A percentile compares a stretch with the other conserved stretches of the same genome.
These are phyloP conservation scores for Neomicropteryx cornuta DNA, from an alignment of 1,140 invertebrate genomes.

Conservation along the genomic window DNA sequence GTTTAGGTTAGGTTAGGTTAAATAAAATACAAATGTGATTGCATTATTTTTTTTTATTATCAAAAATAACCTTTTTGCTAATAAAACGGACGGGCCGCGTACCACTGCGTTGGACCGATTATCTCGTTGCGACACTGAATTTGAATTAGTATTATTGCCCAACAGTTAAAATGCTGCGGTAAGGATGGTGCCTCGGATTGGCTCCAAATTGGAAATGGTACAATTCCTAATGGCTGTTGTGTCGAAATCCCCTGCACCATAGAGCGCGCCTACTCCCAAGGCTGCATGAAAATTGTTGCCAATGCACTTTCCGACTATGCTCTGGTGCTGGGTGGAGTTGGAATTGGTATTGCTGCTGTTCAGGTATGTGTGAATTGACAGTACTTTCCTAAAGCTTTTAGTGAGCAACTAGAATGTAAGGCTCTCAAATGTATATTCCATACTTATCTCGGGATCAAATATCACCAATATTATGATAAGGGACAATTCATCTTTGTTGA, in stretches of 20 bases:
- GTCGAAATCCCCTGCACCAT: conserved; percentile 42
- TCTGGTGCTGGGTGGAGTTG: conserved; percentile 61
- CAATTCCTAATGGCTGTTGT: conserved; percentile 60
- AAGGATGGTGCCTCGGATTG: conserved; percentile 58
- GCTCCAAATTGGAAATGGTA: conserved; percentile 42
- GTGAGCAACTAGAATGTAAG: neutral
- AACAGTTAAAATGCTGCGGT: conserved; percentile 70
- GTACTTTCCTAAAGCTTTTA: neutral
- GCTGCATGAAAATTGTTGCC: conserved; percentile 56
- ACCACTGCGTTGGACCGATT: too few relatives aligned
- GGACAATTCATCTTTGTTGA: too few relatives aligned
- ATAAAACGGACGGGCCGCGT: too few relatives aligned
- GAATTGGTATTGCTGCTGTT: conserved; percentile 63
- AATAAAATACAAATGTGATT: too few relatives aligned
- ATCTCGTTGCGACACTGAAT: too few relatives aligned
- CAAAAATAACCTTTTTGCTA: too few relatives aligned
- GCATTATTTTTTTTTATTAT: too few relatives aligned
- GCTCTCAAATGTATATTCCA: neutral
- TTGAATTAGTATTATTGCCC: too few relatives aligned
- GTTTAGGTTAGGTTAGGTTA: neutral
- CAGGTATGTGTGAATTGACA: conserved; percentile 48
- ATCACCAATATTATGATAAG: too few relatives aligned
- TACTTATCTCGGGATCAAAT: too few relatives aligned
- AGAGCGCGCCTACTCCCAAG: conserved; percentile 36
- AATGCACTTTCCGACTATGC: conserved; percentile 54